A percentile compares a stretch with the other conserved stretches of the same genome.
Evolutionary conservation across 2,797 vertebrate species (phyloP).

Genomic region (Crenuchus spilurus): DNA sequence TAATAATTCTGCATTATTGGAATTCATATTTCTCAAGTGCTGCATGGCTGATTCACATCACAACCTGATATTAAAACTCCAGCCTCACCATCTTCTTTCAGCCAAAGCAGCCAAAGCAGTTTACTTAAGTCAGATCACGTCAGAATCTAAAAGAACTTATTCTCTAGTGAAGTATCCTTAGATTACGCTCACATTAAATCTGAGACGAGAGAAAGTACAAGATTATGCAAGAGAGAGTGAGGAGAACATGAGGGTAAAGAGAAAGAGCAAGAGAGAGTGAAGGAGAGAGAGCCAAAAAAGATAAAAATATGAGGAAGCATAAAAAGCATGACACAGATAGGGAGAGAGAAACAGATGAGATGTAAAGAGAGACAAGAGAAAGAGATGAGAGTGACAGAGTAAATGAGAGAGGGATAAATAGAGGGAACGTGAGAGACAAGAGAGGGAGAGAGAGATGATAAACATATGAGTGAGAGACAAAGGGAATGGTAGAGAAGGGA

Average conservation of each 20-base stretch:
- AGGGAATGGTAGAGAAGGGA: neutral
- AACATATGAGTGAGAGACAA: neutral
- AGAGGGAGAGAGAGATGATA: neutral
- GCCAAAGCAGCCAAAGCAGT: neutral
- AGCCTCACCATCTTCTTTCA: neutral
- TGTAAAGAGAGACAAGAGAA: neutral
- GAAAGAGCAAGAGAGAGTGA: neutral
- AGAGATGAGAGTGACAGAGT: neutral
- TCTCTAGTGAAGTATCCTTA: slow-evolving; percentile 20
- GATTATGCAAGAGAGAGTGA: neutral
- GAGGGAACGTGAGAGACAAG: neutral
- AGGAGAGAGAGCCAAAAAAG: neutral
- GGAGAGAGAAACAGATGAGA: neutral
- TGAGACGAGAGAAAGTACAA: slow-evolving; percentile 2
- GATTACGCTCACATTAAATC: slow-evolving; percentile 26
- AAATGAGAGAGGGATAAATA: neutral
- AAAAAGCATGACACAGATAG: neutral
- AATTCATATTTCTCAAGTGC: slow-evolving; percentile 27
- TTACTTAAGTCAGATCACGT: slow-evolving; percentile 38
- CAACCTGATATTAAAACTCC: slow-evolving; percentile 44
- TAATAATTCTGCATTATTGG: slow-evolving; percentile 46
- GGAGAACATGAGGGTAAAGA: neutral
- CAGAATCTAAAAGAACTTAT: slow-evolving; percentile 35
- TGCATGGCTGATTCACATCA: slow-evolving; percentile 42
- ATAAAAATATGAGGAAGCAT: neutral